These are phyloP conservation scores for Agelaius phoeniceus DNA, from an alignment of 2,113 vertebrate genomes.

Conservation along the genomic window DNA sequence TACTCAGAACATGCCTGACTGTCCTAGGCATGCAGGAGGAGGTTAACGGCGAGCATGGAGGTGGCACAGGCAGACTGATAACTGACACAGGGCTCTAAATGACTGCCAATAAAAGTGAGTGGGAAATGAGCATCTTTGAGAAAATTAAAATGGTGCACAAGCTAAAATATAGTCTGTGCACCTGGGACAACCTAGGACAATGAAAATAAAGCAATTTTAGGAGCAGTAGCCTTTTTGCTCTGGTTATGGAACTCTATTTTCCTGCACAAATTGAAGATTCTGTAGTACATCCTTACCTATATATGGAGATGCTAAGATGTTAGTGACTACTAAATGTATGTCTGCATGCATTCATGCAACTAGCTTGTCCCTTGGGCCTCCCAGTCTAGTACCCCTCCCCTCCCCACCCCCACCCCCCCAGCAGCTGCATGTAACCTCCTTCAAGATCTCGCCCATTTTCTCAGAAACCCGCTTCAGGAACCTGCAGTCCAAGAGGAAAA, in stretches of 20 bases:
- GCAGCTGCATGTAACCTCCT: slow-evolving; percentile 95
- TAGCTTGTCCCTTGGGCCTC: slow-evolving; percentile 77
- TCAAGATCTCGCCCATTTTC: slow-evolving; percentile 95
- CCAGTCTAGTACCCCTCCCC: slow-evolving; percentile 64
- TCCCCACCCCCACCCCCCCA: slow-evolving; percentile 71
- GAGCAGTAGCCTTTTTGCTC: slow-evolving; percentile 59
- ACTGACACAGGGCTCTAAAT: slow-evolving; percentile 37
- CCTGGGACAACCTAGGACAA: slow-evolving; percentile 35
- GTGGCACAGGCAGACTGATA: slow-evolving; percentile 83
- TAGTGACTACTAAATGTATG: slow-evolving; percentile 83
- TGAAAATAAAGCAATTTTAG: slow-evolving; percentile 48
- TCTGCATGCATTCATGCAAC: slow-evolving; percentile 95
- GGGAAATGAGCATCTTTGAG: background rate
- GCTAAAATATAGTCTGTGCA: slow-evolving; percentile 49
- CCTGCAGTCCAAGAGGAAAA: slow-evolving; percentile 96
- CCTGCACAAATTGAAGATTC: slow-evolving; percentile 67
- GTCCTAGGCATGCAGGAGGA: slow-evolving; percentile 80
- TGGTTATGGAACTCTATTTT: slow-evolving; percentile 51
- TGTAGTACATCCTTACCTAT: slow-evolving; percentile 68
- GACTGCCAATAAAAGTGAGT: slow-evolving; percentile 55
- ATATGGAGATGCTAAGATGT: slow-evolving; percentile 83
- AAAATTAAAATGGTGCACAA: slow-evolving; percentile 51
- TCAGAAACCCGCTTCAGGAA: slow-evolving; percentile 99
- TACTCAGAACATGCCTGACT: slow-evolving; percentile 72
- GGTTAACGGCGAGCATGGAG: slow-evolving; percentile 84